These are phyloP conservation scores for Onychomys arenicola DNA, from an alignment of 2,797 vertebrate species.

Conservation along the genomic window DNA sequence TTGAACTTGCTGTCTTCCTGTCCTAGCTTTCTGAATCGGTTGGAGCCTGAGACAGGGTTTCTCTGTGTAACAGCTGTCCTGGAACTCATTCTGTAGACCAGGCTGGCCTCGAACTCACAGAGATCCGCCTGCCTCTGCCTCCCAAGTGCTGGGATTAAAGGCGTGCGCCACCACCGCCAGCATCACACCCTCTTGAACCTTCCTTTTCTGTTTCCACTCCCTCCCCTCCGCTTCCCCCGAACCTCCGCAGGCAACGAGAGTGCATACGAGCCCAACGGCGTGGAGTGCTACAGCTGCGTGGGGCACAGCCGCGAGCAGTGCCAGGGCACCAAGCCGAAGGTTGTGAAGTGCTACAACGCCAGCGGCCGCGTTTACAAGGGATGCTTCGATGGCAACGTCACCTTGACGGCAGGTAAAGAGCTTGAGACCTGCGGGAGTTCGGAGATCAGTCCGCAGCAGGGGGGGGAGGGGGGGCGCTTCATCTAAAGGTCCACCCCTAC, in stretches of 20 bases:
- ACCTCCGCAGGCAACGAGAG: constrained; percentile 77
- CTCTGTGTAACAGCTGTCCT: too few species aligned
- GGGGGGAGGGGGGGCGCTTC: background rate
- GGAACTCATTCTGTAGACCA: too few species aligned
- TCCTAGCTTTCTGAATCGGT: background rate
- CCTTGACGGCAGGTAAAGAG: constrained; percentile 79
- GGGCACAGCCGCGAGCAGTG: constrained; percentile 76
- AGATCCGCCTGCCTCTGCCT: too few species aligned
- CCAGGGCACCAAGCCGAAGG: constrained; percentile 41
- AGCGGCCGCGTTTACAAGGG: constrained; percentile 75
- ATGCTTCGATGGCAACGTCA: constrained; percentile 85
- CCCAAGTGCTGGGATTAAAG: too few species aligned
- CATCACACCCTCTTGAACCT: background rate
- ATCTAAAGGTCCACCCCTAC: background rate
- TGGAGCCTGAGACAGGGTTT: background rate
- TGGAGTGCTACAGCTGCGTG: constrained; percentile 84
- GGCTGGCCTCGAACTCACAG: too few species aligned
- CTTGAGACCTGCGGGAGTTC: background rate
- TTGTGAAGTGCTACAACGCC: constrained; percentile 82
- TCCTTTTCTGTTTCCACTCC: background rate
- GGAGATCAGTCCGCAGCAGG: background rate
- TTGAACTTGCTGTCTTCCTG: too few species aligned
- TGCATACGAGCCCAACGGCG: constrained; percentile 63
- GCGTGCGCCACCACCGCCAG: too few species aligned
- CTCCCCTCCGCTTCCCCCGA: background rate